Conservation (phyloP, 2,113 vertebrate species). For the Caranx ignobilis region DNA sequence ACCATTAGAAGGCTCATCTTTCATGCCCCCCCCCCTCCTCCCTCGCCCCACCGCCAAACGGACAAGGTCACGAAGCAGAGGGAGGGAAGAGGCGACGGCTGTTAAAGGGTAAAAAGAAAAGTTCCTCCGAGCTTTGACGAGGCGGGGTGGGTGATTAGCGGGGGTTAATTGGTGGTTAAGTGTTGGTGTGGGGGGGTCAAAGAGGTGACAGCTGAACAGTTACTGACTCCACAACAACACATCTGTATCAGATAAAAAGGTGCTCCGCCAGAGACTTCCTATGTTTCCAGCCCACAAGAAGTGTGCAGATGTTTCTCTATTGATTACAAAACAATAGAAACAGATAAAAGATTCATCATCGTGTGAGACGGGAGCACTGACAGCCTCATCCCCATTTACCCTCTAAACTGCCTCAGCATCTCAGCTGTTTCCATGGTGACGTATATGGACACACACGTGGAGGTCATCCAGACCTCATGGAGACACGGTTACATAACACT, state of each 20-base stretch:
- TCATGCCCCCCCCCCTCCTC: constrained; percentile 58
- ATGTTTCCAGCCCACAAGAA: background rate
- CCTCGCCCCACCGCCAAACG: constrained; percentile 1
- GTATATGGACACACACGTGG: too few species aligned
- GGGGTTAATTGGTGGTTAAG: background rate
- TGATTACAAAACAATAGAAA: background rate
- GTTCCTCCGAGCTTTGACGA: constrained; percentile 4
- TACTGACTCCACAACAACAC: background rate
- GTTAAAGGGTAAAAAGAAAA: background rate
- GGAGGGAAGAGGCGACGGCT: background rate
- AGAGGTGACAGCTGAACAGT: too few species aligned
- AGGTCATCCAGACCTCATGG: too few species aligned
- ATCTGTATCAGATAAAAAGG: background rate
- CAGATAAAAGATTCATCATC: too few species aligned
- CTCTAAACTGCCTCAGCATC: background rate
- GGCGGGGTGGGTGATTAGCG: background rate
- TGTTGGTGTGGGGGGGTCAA: background rate
- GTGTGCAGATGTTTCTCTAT: background rate
- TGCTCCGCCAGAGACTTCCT: background rate
- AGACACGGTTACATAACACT: too few species aligned
- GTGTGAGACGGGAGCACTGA: too few species aligned
- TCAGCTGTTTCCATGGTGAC: too few species aligned
- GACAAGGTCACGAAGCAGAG: constrained; percentile 65
- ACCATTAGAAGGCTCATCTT: constrained; percentile 71
- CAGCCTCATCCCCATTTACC: too few species aligned